Evolutionary conservation across 2,888 invertebrate species (phyloP).

Genomic region (Cephonodes hylas): DNA sequence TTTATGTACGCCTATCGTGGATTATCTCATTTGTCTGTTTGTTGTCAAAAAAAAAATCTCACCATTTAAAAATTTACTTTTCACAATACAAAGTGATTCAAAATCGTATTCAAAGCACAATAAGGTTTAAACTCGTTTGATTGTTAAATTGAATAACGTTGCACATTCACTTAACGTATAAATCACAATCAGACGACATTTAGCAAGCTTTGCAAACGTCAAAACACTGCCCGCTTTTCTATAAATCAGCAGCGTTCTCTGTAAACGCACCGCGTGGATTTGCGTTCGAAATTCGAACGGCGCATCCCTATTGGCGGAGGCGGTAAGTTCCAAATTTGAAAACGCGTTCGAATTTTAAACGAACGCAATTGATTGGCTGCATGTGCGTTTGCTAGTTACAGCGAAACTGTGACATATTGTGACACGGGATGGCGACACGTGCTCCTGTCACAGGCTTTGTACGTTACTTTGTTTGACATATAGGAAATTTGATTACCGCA

Average conservation of each 20-base stretch:
- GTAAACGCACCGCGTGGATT: neutral
- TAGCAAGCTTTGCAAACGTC: slow-evolving; percentile 10
- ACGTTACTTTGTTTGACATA: slow-evolving; percentile 8
- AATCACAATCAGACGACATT: slow-evolving; percentile 6
- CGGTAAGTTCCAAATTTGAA: slow-evolving; percentile 8
- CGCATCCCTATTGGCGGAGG: neutral
- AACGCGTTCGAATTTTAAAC: slow-evolving; percentile 4
- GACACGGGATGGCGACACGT: slow-evolving; percentile 10
- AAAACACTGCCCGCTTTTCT: slow-evolving; percentile 8
- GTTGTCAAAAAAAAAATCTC: neutral
- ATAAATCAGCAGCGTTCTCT: slow-evolving; percentile 1
- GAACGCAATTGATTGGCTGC: slow-evolving; percentile 1
- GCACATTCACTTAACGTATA: neutral
- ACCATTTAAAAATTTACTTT: too few species aligned
- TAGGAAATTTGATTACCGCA: slow-evolving; percentile 3
- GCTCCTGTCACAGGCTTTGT: slow-evolving; percentile 11
- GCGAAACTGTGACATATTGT: slow-evolving; percentile 13
- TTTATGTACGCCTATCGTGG: neutral
- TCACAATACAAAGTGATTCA: too few species aligned
- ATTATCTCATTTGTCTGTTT: neutral
- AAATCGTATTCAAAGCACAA: too few species aligned
- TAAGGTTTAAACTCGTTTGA: neutral
- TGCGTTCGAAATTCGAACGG: neutral
- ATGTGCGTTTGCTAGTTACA: slow-evolving; percentile 14
- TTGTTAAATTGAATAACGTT: neutral